Evolutionary conservation across 2,113 vertebrate genomes (phyloP).

Genomic region (Pleuronectes platessa): DNA sequence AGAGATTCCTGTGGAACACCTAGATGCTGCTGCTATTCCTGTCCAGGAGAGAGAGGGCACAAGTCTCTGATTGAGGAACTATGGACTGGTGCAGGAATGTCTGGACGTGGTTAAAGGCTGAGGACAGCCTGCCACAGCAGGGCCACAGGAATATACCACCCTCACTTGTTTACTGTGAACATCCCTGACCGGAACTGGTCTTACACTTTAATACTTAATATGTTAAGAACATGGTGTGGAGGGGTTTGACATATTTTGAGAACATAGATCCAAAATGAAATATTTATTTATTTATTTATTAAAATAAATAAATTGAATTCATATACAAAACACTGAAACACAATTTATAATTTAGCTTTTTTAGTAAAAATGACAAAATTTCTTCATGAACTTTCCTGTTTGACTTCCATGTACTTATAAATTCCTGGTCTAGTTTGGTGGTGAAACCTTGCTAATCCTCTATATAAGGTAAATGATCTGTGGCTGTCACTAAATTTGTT

Average conservation of each 20-base stretch:
- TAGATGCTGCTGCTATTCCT: constrained; percentile 69
- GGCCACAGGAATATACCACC: constrained; percentile 30
- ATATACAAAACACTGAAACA: too few species aligned
- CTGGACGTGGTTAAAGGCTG: constrained; percentile 31
- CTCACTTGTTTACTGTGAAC: constrained; percentile 46
- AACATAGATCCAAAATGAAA: too few species aligned
- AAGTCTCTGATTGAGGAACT: constrained; percentile 64
- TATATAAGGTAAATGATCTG: not conserved
- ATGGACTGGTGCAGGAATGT: constrained; percentile 12
- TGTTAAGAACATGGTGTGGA: too few species aligned
- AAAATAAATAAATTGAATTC: too few species aligned
- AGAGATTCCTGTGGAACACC: constrained; percentile 56
- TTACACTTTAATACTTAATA: too few species aligned
- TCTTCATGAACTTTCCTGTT: not conserved
- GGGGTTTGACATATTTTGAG: too few species aligned
- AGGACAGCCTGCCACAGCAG: constrained; percentile 26
- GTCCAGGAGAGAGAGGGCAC: constrained; percentile 48
- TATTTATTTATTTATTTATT: too few species aligned
- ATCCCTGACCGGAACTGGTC: constrained; percentile 32
- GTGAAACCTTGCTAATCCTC: not conserved
- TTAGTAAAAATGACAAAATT: too few species aligned
- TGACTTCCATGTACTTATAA: not conserved
- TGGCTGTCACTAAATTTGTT: constrained; percentile 25
- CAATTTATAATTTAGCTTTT: too few species aligned
- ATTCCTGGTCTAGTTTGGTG: not conserved